These are phyloP conservation scores for Caiman crocodilus DNA, from an alignment of 2,797 vertebrate species.

Conservation along the genomic window DNA sequence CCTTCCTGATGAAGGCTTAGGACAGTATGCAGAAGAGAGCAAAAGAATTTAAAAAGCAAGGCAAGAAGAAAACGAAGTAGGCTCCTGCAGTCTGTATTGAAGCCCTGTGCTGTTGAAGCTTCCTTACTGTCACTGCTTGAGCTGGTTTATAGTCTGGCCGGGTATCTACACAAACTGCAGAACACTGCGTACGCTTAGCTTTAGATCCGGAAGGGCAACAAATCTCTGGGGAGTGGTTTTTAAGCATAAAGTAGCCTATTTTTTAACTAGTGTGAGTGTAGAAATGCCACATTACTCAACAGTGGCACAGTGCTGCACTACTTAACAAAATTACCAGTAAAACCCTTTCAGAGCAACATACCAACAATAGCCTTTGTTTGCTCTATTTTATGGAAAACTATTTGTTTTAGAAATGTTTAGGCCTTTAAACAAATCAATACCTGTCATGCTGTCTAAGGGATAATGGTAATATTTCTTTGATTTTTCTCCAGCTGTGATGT, in stretches of 20 bases:
- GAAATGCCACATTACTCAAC: not conserved
- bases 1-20: too few species aligned
- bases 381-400: not conserved
- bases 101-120: too few species aligned
- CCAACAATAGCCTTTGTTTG: not conserved
- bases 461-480: not conserved
- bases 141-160: too few species aligned
- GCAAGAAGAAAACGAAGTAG: too few species aligned
- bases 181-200: too few species aligned
- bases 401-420: not conserved
- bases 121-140: too few species aligned
- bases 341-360: fast-evolving
- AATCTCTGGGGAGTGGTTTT: too few species aligned
- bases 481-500: not conserved
- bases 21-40: too few species aligned
- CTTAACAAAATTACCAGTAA: not conserved
- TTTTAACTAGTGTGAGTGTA: not conserved
- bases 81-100: too few species aligned
- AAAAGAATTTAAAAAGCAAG: too few species aligned
- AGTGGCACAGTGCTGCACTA: not conserved
- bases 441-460: fast-evolving
- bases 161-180: too few species aligned
- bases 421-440: not conserved
- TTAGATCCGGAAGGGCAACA: too few species aligned
- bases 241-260: not conserved